Percentiles rank a stretch among this genome's conserved stretches.
These are phyloP conservation scores for Vipera ursinii DNA, from an alignment of 2,797 vertebrate genomes.

Conservation along the genomic window DNA sequence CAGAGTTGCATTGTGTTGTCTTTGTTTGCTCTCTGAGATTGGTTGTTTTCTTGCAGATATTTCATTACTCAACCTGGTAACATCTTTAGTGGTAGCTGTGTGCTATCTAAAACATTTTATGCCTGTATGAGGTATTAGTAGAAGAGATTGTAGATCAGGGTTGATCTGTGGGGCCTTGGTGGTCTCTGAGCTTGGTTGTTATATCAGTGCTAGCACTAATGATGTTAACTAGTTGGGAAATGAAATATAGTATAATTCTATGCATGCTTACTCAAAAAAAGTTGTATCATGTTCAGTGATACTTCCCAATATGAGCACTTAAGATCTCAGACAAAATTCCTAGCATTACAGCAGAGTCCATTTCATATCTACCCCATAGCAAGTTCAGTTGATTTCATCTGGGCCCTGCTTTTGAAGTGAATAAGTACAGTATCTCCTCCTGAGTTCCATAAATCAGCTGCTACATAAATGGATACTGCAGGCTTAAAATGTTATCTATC, in stretches of 20 bases:
- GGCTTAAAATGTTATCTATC: not conserved
- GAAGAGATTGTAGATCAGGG: not conserved
- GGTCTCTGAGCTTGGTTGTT: not conserved
- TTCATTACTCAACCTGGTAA: not conserved
- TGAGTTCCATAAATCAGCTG: not conserved
- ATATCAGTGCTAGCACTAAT: not conserved
- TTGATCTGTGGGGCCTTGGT: not conserved
- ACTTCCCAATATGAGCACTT: not conserved
- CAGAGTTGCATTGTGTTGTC: not conserved
- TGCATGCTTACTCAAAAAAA: not conserved
- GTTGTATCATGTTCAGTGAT: not conserved
- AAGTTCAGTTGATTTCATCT: not conserved
- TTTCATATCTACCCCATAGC: not conserved
- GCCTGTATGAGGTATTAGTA: not conserved
- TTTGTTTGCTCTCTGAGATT: not conserved
- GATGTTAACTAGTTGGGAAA: not conserved
- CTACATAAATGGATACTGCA: not conserved
- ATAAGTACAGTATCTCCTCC: not conserved
- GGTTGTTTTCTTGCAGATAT: not conserved
- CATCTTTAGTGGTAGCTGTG: not conserved
- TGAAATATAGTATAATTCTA: not conserved
- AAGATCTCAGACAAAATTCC: not conserved
- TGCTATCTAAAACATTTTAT: not conserved
- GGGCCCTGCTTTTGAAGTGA: not conserved
- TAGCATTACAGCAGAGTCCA: not conserved